phyloP scores from a whole-genome alignment of 2,113 vertebrate genomes.

The Paracanthobrama guichenoti region DNA sequence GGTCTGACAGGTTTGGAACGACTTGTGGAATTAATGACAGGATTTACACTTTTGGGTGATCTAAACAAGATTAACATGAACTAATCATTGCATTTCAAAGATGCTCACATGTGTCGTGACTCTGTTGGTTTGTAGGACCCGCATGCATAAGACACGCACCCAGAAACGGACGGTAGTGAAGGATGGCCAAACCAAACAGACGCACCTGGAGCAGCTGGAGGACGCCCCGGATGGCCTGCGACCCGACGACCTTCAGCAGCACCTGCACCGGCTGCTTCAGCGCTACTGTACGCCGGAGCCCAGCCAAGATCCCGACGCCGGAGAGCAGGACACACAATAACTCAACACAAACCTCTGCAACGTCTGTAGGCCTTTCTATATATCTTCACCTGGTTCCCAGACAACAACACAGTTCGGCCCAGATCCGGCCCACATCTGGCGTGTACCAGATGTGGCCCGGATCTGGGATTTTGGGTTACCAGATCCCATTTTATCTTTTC shows the following conservation, averaged over 20 bases:
- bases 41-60: no score
- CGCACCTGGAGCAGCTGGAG: constrained; percentile 86
- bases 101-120: background rate
- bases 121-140: constrained; percentile 76
- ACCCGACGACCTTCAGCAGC: constrained; percentile 84
- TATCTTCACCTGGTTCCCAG: background rate
- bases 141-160: constrained; percentile 84
- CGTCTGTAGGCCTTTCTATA: constrained; percentile 1
- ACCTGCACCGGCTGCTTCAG: constrained; percentile 87
- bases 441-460: no score
- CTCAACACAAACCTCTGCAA: no score
- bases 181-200: constrained; percentile 82
- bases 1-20: no score
- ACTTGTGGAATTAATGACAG: no score
- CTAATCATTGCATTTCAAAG: no score
- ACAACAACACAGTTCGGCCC: no score
- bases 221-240: constrained; percentile 79
- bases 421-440: no score
- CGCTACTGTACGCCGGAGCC: constrained; percentile 80
- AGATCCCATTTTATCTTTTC: constrained; percentile 41
- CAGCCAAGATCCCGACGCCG: constrained; percentile 70
- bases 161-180: constrained; percentile 96
- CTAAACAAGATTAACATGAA: no score
- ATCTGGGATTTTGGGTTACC: background rate
- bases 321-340: constrained; percentile 51